Conservation (phyloP, 2,888 invertebrate genomes). For the Alitta virens region DNA sequence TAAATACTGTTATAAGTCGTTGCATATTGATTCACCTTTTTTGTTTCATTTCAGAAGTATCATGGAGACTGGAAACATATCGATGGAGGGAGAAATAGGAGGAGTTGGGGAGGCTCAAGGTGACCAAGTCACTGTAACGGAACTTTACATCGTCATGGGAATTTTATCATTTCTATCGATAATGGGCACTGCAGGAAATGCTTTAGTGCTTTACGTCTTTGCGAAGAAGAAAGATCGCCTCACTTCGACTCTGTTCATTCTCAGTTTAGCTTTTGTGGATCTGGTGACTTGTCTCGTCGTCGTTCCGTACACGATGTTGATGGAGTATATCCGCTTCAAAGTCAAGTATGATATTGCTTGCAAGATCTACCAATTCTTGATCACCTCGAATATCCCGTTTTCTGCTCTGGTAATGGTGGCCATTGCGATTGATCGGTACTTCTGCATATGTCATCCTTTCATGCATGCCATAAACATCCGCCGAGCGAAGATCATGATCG, state of each 20-base stretch:
- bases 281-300: constrained; percentile 46
- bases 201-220: constrained; percentile 51
- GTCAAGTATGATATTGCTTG: constrained; percentile 38
- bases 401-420: constrained; percentile 48
- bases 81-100: too few relatives aligned
- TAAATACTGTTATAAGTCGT: too few relatives aligned
- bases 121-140: neutral
- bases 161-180: constrained; percentile 42
- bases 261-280: constrained; percentile 47
- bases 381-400: constrained; percentile 46
- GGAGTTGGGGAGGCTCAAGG: neutral
- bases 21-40: too few relatives aligned
- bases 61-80: too few relatives aligned
- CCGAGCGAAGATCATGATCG: constrained; percentile 34
- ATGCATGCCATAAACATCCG: constrained; percentile 40
- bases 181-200: constrained; percentile 48
- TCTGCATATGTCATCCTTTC: constrained; percentile 49
- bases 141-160: constrained; percentile 36
- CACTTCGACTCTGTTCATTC: constrained; percentile 51
- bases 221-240: constrained; percentile 42
- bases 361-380: constrained; percentile 46
- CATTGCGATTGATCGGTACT: constrained; percentile 39
- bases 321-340: constrained; percentile 42
- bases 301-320: constrained; percentile 44
- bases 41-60: too few relatives aligned